phyloP scores from a whole-genome alignment of 2,113 vertebrate genomes.

The Malurus elegans region DNA sequence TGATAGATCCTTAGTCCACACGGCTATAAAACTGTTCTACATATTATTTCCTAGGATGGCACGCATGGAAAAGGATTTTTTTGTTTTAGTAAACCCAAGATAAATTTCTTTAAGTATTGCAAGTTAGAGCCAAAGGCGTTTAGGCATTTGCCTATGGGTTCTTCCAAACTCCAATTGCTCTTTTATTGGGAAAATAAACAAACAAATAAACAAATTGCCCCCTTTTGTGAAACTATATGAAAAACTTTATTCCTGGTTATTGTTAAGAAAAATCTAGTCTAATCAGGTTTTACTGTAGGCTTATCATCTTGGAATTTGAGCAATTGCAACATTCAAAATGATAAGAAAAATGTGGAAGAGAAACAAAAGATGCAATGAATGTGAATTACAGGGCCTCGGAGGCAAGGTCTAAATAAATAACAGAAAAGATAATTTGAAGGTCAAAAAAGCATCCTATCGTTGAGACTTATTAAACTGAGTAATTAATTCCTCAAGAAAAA shows the following conservation, averaged over 20 bases:
- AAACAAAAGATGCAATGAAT: background rate
- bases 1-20: background rate
- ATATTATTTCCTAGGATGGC: background rate
- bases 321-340: background rate
- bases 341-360: background rate
- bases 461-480: background rate
- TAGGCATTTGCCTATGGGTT: background rate
- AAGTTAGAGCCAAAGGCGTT: background rate
- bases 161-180: background rate
- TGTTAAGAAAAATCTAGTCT: background rate
- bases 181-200: background rate
- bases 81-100: background rate
- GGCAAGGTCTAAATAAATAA: background rate
- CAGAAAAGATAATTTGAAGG: background rate
- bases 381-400: background rate
- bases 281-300: background rate
- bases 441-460: background rate
- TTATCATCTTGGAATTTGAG: background rate
- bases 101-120: background rate
- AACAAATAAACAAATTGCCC: background rate
- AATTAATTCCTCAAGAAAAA: background rate
- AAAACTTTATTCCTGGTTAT: background rate
- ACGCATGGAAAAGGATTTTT: background rate
- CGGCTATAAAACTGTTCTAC: background rate
- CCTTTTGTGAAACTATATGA: background rate